phyloP scores from a whole-genome alignment of 2,888 invertebrate species.

The Trichogramma evanescens region DNA sequence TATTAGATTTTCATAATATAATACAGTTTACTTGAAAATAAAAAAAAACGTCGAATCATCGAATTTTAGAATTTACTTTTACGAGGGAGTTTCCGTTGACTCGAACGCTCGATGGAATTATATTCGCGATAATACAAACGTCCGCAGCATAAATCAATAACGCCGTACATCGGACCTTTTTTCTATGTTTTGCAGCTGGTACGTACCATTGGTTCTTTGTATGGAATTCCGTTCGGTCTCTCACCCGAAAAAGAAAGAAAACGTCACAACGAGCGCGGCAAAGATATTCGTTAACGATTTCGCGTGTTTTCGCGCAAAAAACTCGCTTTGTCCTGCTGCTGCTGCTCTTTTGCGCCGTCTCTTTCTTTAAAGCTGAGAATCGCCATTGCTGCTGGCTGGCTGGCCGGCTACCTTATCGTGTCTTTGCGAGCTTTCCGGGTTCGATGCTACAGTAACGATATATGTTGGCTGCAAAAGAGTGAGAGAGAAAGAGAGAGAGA shows the following conservation, averaged over 20 bases:
- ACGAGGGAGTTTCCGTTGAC: no score
- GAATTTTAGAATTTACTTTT: no score
- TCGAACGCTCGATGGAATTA: no score
- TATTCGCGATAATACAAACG: no score
- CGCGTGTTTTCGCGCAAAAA: conserved; percentile 23
- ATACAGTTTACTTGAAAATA: no score
- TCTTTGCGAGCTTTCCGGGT: conserved; percentile 21
- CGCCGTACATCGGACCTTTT: no score
- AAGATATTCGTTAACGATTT: conserved; percentile 23
- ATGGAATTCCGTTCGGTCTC: conserved; percentile 9
- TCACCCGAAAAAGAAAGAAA: conserved; percentile 16
- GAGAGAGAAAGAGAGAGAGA: not conserved
- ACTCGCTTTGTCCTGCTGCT: conserved; percentile 16
- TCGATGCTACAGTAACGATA: conserved; percentile 16
- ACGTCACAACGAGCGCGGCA: not conserved
- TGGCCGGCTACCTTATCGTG: not conserved
- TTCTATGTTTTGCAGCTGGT: no score
- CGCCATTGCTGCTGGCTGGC: not conserved
- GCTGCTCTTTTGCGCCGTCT: conserved; percentile 1
- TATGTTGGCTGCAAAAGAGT: not conserved
- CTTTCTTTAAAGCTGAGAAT: no score
- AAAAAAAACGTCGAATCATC: no score
- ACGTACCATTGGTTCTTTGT: not conserved
- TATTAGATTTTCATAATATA: no score
- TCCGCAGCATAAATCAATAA: no score